Evolutionary conservation across 2,113 vertebrate species (phyloP).

Genomic region (Vidua chalybeata): DNA sequence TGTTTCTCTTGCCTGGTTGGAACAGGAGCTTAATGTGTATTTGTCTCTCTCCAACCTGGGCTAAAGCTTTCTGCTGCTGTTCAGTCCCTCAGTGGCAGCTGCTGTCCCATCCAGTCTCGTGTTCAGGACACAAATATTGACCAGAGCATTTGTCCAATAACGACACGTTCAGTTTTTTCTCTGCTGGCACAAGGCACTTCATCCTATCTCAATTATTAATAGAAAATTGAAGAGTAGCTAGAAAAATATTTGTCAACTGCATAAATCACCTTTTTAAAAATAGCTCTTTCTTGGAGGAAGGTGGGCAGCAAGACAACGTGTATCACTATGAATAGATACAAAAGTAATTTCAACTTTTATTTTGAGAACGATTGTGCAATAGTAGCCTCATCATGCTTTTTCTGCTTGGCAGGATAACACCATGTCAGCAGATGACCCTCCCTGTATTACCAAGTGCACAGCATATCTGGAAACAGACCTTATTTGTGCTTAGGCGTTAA

Average conservation of each 20-base stretch:
- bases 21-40: not conserved
- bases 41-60: not conserved
- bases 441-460: conserved; percentile 18
- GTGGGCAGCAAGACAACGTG: conserved; percentile 17
- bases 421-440: conserved; percentile 32
- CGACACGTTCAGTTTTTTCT: not conserved
- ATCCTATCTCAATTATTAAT: not conserved
- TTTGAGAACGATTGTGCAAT: conserved; percentile 63
- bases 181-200: not conserved
- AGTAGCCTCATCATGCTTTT: not conserved
- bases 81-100: not conserved
- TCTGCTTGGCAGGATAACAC: conserved; percentile 50
- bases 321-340: conserved; percentile 39
- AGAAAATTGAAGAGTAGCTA: not conserved
- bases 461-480: conserved; percentile 37
- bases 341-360: conserved; percentile 42
- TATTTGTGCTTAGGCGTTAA: conserved; percentile 5
- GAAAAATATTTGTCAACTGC: conserved; percentile 24
- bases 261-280: conserved; percentile 55
- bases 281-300: conserved; percentile 18
- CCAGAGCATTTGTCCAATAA: not conserved
- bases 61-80: not conserved
- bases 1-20: not conserved
- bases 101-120: not conserved
- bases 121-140: not conserved